Conservation (phyloP, 2,113 vertebrate genomes). For the Chloropsis cyanopogon region DNA sequence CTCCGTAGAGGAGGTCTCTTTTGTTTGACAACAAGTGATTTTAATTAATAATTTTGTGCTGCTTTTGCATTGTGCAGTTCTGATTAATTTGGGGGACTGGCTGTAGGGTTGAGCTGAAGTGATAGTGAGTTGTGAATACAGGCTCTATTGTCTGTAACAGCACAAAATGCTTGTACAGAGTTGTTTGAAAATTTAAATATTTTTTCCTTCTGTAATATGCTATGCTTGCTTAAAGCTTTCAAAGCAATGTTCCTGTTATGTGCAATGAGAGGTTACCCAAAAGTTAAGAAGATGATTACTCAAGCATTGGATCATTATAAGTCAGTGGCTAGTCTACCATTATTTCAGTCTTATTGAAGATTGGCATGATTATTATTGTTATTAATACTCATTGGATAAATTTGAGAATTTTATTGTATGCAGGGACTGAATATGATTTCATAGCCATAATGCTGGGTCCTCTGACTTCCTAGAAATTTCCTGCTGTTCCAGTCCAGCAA, state of each 20-base stretch:
- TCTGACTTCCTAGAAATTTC: neutral
- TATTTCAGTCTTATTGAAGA: neutral
- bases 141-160: neutral
- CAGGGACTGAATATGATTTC: neutral
- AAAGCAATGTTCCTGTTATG: constrained; percentile 14
- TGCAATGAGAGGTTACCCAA: neutral
- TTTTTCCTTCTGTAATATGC: constrained; percentile 13
- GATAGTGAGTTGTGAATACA: neutral
- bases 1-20: neutral
- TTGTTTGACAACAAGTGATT: constrained; percentile 43
- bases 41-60: constrained; percentile 67
- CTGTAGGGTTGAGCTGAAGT: neutral
- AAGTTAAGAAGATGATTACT: neutral
- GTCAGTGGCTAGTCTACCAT: neutral
- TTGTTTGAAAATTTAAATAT: neutral
- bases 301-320: neutral
- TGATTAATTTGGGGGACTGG: constrained; percentile 1
- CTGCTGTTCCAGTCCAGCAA: neutral
- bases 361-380: neutral
- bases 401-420: neutral
- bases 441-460: neutral
- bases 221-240: constrained; percentile 57
- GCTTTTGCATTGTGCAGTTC: constrained; percentile 31
- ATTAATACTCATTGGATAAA: neutral
- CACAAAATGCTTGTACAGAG: neutral